Conservation (phyloP, 2,113 vertebrate genomes). For the Rhynchomys soricoides region DNA sequence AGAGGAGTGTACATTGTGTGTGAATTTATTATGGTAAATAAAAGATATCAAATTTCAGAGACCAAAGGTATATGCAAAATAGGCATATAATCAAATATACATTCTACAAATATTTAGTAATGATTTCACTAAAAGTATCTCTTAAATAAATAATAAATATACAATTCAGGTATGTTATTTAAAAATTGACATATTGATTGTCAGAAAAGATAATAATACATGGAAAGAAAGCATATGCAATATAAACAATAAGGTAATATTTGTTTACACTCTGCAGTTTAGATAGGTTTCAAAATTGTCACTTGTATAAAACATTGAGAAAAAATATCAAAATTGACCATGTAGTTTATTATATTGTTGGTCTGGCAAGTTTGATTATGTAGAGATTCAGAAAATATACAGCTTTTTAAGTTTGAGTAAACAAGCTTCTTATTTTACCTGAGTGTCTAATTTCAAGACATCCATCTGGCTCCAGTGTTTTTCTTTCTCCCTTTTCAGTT, state of each 20-base stretch:
- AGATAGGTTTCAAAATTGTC: background rate
- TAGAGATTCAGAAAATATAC: background rate
- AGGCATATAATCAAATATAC: background rate
- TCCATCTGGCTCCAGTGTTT: background rate
- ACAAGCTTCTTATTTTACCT: slow-evolving; percentile 28
- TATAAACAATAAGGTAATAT: background rate
- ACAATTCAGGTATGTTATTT: background rate
- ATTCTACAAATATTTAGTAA: background rate
- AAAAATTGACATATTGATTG: background rate
- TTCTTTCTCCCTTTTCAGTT: background rate
- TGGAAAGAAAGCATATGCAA: background rate
- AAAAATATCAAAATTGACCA: background rate
- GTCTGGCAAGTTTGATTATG: background rate
- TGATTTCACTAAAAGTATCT: background rate
- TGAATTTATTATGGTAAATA: background rate
- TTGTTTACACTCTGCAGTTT: background rate
- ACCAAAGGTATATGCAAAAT: background rate
- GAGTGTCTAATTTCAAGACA: slow-evolving; percentile 35
- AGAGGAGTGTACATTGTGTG: background rate
- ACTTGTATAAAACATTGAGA: background rate
- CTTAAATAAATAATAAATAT: background rate
- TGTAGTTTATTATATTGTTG: background rate
- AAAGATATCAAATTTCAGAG: background rate
- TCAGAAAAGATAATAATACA: background rate
- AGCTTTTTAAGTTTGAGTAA: slow-evolving; percentile 34